Evolutionary conservation across 2,888 invertebrate species (phyloP), one percentile per base, ranked within the genome.

Genomic region (Liposcelis brunnea): DNA sequence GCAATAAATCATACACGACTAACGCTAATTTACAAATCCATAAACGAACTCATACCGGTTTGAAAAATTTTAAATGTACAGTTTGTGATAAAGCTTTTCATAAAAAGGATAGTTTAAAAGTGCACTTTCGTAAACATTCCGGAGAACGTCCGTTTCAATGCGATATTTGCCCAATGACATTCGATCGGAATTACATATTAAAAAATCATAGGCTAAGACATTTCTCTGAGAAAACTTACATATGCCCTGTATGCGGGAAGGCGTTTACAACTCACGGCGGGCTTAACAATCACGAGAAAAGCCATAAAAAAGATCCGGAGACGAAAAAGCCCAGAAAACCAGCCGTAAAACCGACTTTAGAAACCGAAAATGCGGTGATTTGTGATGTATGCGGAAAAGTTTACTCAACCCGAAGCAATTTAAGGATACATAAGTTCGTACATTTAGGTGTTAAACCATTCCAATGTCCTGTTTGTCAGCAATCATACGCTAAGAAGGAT

Each of bases 211-310:
- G 16, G 7, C 11, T 19, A 18, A 40, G 16, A 14, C 40, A 40
- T 40, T 16, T 19, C 12, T 19, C 16, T 5, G 21, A 19, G 10
- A 40, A 40, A 40, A 40, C 12, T 4, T 18, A 18, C 21, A 40
- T 40, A 19, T 40, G 40, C 40, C n/a, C 40, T 6, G 18, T 40
- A 5, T 40, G 40, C 21, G 40, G 40, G 19, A 40, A 40, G 16
- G 19, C 18, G 15, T 40, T 40, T 21, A 19, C 19, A 4, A 18
- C 40, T 10, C 19, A 19, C 6, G 19, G 16, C 21, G 40, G 40
- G 21, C 16, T 40, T 7, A 40, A 40, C 12, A 19, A 40, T 11
- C 40, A 40, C 19, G 40, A 40, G 19, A 19, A n/a, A 12, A n/a
- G n/a, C 6, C 40, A 40, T 11, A n/a, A 18, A 18, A 19, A n/a